A percentile compares a stretch with the other conserved stretches of the same genome.
Conservation (phyloP, 1,140 invertebrate species). For the Physella acuta region DNA sequence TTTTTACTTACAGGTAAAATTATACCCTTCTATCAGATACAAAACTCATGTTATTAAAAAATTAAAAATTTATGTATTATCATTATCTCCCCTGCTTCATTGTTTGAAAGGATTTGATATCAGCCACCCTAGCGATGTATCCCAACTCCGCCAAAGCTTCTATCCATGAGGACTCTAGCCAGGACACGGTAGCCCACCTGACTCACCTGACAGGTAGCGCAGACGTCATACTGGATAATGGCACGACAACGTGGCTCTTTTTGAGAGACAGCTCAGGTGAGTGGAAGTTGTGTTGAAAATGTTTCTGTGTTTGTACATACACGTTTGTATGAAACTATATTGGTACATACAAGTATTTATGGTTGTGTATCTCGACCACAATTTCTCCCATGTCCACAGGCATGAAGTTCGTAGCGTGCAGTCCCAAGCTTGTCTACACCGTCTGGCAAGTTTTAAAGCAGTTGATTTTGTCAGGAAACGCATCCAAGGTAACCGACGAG, state of each 20-base stretch:
- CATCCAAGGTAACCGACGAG: slow-evolving; percentile 33
- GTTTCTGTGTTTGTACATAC: no score
- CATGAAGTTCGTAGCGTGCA: slow-evolving; percentile 54
- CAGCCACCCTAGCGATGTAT: slow-evolving; percentile 52
- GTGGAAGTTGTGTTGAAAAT: background rate
- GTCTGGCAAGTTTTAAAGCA: slow-evolving; percentile 56
- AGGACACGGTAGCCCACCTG: slow-evolving; percentile 48
- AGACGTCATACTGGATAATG: slow-evolving; percentile 45
- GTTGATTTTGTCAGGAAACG: slow-evolving; percentile 48
- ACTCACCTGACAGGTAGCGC: slow-evolving; percentile 56
- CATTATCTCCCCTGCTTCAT: slow-evolving; percentile 32
- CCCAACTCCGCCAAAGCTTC: slow-evolving; percentile 48
- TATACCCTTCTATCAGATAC: no score
- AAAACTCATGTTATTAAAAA: no score
- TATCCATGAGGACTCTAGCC: slow-evolving; percentile 37
- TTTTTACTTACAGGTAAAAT: no score
- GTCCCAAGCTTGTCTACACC: slow-evolving; percentile 52
- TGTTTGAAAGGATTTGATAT: slow-evolving; percentile 55
- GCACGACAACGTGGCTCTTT: slow-evolving; percentile 52
- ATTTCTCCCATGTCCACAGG: slow-evolving; percentile 35
- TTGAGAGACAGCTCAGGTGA: slow-evolving; percentile 54
- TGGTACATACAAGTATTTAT: no score
- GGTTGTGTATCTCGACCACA: no score
- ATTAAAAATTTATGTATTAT: no score
- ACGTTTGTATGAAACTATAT: no score